Evolutionary conservation across 1,140 invertebrate genomes (phyloP), one percentile per base, ranked within the genome.

Genomic region (Littorina saxatilis): DNA sequence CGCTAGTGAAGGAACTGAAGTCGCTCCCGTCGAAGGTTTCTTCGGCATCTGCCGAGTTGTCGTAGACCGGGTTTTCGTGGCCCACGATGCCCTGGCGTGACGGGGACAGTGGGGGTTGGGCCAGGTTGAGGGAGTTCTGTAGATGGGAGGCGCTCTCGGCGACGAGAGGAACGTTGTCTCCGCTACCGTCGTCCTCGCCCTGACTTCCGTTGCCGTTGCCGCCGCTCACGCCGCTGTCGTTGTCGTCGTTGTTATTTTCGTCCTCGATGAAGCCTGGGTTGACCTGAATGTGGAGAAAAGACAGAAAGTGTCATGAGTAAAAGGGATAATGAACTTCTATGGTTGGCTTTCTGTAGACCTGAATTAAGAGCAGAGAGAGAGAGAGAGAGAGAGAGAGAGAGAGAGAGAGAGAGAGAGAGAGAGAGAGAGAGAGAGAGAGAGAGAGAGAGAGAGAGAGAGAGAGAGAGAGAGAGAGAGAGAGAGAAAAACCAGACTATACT

Each of bases 211-310:
- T 20, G 23, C 76, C 63, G 58, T 82, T 66, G 1, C 61, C 80
- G n/a, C 78, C 82, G 72, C 83, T 82, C 20, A 80, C 70, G 73
- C 83, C 83, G 81, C 83, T 82, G 77, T 70, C 81, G 27, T 72
- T 70, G 63, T 76, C 80, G 66, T 66, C 58, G 61, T 29, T 66
- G 72, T 63, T 79, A 40, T 75, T 55, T n/a, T n/a, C 39, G 77
- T 77, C 80, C 35, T 55, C 23, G 70, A 63, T 43, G 52, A 39
- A 63, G n/a, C 37, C 80, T 47, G 29, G n/a, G 72, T 61, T 75
- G 37, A 61, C 35, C 47, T 70, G 43, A 27, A 2, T 3, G 15
- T 7, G 39, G 40, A 47, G 23, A n/a, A n/a, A n/a, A n/a, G n/a
- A 74, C 11, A 74, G 23, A 72, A n/a, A 72, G 2, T 72, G 23